A percentile compares a stretch with the other conserved stretches of the same genome.
phyloP scores from a whole-genome alignment of 2,888 invertebrate genomes.

The Isotomurus palustris region DNA sequence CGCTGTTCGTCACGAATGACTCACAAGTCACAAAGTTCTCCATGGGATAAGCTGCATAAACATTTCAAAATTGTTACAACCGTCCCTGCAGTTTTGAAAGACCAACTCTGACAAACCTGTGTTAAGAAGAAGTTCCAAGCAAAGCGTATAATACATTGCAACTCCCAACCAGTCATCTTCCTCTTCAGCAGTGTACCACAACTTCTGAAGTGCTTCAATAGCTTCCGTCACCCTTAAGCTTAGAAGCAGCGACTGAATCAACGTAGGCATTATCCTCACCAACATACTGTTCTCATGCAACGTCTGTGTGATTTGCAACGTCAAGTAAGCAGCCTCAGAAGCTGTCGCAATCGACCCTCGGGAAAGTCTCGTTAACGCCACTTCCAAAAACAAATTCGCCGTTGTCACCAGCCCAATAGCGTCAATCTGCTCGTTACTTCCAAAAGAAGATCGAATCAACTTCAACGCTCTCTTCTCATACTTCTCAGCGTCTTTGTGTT shows the following conservation, averaged over 20 bases:
- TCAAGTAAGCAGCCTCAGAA: conserved; percentile 26
- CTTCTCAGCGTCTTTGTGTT: conserved; percentile 22
- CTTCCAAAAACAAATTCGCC: conserved; percentile 34
- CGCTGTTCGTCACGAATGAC: conserved; percentile 34
- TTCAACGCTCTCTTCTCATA: conserved; percentile 36
- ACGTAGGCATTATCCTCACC: conserved; percentile 27
- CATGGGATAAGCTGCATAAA: conserved; percentile 44
- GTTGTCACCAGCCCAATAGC: conserved; percentile 31
- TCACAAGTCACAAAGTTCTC: conserved; percentile 39
- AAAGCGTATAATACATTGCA: conserved; percentile 60
- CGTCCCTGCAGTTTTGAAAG: no score
- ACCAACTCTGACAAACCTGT: no score
- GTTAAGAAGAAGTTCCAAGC: conserved; percentile 58
- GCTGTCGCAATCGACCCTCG: conserved; percentile 32
- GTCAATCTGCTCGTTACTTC: conserved; percentile 25
- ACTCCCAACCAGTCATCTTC: conserved; percentile 52
- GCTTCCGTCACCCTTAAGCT: conserved; percentile 32
- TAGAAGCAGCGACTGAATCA: conserved; percentile 21
- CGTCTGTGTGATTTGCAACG: conserved; percentile 28
- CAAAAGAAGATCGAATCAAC: conserved; percentile 25
- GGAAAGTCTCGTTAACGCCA: conserved; percentile 17
- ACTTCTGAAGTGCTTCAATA: conserved; percentile 34
- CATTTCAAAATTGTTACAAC: no score
- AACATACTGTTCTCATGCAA: conserved; percentile 36
- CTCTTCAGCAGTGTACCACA: conserved; percentile 25